Percentiles rank a stretch among this genome's conserved stretches.
Evolutionary conservation across 1,140 invertebrate genomes (phyloP).

Genomic region (Hyles vespertilio): DNA sequence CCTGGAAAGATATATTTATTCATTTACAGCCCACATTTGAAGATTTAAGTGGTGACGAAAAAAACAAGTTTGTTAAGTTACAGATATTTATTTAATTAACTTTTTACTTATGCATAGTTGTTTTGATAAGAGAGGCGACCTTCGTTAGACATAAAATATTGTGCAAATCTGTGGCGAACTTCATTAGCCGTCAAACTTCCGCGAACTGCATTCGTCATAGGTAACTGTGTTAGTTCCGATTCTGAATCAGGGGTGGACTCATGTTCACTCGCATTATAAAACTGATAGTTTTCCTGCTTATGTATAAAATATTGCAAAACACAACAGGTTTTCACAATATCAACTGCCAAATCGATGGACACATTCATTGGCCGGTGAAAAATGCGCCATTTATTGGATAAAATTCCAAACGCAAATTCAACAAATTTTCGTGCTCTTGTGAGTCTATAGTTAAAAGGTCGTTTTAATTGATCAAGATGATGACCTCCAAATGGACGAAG

Average conservation of each 20-base stretch:
- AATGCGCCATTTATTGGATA: too few relatives aligned
- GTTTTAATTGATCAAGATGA: too few relatives aligned
- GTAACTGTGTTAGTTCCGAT: conserved; percentile 29
- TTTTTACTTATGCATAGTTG: conserved; percentile 17
- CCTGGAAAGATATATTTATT: conserved; percentile 27
- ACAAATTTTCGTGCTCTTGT: too few relatives aligned
- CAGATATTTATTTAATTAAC: conserved; percentile 20
- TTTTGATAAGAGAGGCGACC: conserved; percentile 9
- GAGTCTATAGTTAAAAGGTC: too few relatives aligned
- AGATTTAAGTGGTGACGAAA: conserved; percentile 17
- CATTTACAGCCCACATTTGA: conserved; percentile 23
- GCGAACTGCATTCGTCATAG: conserved; percentile 19
- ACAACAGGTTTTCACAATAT: too few relatives aligned
- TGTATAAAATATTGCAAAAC: too few relatives aligned
- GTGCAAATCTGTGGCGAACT: conserved; percentile 13
- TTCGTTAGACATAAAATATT: conserved; percentile 11
- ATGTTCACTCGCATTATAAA: conserved; percentile 29
- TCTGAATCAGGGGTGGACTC: conserved; percentile 29
- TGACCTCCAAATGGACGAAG: too few relatives aligned
- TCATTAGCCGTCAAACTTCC: conserved; percentile 26
- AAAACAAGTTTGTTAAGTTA: conserved; percentile 11
- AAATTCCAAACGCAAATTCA: too few relatives aligned
- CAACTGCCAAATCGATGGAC: too few relatives aligned
- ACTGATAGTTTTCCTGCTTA: conserved; percentile 11
- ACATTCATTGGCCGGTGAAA: too few relatives aligned